phyloP scores from a whole-genome alignment of 2,888 invertebrate genomes.

The Cetonia aurata region DNA sequence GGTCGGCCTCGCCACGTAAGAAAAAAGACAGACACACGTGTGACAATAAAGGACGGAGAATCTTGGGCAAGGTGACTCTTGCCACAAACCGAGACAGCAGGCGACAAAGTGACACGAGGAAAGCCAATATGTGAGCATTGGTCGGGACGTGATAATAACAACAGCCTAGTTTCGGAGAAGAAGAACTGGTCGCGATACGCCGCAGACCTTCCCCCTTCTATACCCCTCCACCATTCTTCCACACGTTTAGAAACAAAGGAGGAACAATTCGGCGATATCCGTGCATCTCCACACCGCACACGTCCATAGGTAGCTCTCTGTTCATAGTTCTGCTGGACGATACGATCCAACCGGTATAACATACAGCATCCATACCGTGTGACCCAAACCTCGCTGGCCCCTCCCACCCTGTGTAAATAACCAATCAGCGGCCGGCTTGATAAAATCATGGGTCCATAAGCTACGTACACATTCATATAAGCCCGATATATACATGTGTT shows the following conservation, averaged over 20 bases:
- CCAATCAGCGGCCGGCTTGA: conserved; percentile 66
- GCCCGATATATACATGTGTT: conserved; percentile 60
- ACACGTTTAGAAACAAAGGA: conserved; percentile 52
- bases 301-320: not conserved
- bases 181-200: conserved; percentile 41
- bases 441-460: conserved; percentile 68
- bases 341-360: conserved; percentile 20
- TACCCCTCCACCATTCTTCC: conserved; percentile 39
- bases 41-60: conserved; percentile 5
- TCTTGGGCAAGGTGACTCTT: conserved; percentile 18
- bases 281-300: not conserved
- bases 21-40: not conserved
- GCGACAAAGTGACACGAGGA: conserved; percentile 27
- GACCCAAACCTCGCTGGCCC: conserved; percentile 59
- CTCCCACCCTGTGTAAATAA: conserved; percentile 66
- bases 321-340: not conserved
- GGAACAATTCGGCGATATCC: conserved; percentile 24
- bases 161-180: conserved; percentile 26
- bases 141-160: conserved; percentile 26
- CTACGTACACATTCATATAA: conserved; percentile 63
- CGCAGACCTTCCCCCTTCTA: conserved; percentile 6
- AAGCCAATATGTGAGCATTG: not conserved
- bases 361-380: conserved; percentile 61
- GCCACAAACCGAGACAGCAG: not conserved
- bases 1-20: not conserved